Conservation (phyloP, 2,113 vertebrate species). For the Sceloporus undulatus region DNA sequence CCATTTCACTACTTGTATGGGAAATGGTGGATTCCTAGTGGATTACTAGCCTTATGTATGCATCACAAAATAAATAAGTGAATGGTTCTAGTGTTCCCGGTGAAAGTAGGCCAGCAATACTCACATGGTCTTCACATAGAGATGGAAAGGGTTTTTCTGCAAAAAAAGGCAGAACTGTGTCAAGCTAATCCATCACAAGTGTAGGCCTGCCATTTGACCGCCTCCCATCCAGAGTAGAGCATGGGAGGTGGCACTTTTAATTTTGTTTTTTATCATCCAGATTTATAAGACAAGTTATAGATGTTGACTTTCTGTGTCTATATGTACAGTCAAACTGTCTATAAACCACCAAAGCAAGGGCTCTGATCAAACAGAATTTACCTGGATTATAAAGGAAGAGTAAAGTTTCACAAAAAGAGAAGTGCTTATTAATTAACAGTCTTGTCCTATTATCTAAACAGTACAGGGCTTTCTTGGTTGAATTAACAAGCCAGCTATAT, state of each 20-base stretch:
- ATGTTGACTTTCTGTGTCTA: neutral
- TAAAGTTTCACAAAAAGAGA: neutral
- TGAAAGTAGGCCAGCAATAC: neutral
- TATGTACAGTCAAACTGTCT: neutral
- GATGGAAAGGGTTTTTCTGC: neutral
- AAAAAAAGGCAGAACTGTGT: neutral
- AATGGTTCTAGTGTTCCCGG: too few species aligned
- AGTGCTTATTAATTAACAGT: neutral
- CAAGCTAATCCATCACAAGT: neutral
- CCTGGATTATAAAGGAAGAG: neutral
- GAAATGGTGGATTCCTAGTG: neutral
- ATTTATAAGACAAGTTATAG: neutral
- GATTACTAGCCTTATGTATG: neutral
- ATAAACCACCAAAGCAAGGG: neutral
- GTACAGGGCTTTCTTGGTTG: neutral
- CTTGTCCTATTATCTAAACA: neutral
- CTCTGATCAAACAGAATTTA: neutral
- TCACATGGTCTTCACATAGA: neutral
- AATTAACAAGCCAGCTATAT: neutral
- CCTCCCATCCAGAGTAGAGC: neutral
- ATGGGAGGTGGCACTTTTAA: neutral
- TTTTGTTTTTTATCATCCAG: neutral
- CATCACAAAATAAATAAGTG: neutral
- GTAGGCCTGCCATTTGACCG: neutral
- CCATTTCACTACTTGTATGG: neutral